These are phyloP conservation scores for Anastrepha ludens DNA, from an alignment of 1,140 invertebrate genomes.

Conservation along the genomic window DNA sequence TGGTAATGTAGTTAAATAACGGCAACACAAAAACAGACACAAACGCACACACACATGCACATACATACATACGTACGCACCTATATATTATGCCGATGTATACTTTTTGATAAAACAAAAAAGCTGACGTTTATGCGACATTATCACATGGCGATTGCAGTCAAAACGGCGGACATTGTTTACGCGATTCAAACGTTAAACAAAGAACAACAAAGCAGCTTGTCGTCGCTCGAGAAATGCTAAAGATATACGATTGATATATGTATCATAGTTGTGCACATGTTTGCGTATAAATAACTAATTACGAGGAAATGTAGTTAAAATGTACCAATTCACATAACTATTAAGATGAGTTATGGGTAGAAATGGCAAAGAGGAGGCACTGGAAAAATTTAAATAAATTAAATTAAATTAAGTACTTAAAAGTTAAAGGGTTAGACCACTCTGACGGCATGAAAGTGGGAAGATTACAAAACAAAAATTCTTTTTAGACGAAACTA, in stretches of 20 bases:
- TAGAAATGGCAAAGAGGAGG: neutral
- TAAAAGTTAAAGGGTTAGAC: too few species aligned
- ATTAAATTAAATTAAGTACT: neutral
- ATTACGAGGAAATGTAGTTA: conserved; percentile 35
- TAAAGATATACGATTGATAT: conserved; percentile 30
- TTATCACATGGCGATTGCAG: conserved; percentile 36
- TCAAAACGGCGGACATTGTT: conserved; percentile 43
- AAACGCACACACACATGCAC: neutral
- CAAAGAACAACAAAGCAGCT: conserved; percentile 14
- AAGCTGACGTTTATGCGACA: conserved; percentile 43
- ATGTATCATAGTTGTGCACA: neutral
- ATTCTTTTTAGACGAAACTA: too few species aligned
- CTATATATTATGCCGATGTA: neutral
- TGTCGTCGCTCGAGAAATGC: neutral
- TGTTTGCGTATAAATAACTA: conserved; percentile 41
- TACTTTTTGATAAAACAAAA: conserved; percentile 52
- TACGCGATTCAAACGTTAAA: conserved; percentile 6
- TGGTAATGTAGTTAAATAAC: neutral
- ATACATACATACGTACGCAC: neutral
- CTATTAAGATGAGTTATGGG: neutral
- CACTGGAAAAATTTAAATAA: neutral
- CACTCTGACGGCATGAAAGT: too few species aligned
- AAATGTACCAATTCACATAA: neutral
- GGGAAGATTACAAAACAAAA: too few species aligned
- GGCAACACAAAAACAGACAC: conserved; percentile 1